Conservation (phyloP, 2,797 vertebrate genomes). For the Cyprinodon diabolis region DNA sequence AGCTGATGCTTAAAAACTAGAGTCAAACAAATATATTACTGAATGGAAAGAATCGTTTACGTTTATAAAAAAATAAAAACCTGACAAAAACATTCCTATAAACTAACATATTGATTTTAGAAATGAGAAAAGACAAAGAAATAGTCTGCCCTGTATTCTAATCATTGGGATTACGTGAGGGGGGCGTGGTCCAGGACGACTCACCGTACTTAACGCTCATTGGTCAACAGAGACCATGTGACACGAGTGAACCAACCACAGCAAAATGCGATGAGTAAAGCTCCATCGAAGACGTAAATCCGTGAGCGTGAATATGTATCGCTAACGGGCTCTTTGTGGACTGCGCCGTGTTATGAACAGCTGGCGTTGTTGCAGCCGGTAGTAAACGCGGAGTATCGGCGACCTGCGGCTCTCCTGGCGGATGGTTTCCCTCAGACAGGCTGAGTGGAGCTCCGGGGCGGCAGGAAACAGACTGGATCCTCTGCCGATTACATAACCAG, state of each 20-base stretch:
- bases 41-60: background rate
- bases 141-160: background rate
- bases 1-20: background rate
- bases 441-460: conserved; percentile 6
- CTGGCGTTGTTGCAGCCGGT: conserved; percentile 65
- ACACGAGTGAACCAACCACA: conserved; percentile 45
- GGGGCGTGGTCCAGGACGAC: conserved; percentile 35
- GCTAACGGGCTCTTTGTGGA: conserved; percentile 69
- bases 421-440: background rate
- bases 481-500: conserved; percentile 50
- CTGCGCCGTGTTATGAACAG: conserved; percentile 77
- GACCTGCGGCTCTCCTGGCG: conserved; percentile 1
- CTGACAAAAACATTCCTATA: background rate
- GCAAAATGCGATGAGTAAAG: conserved; percentile 35
- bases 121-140: background rate
- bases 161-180: conserved; percentile 53
- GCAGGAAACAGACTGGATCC: conserved; percentile 16
- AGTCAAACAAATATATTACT: background rate
- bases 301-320: conserved; percentile 13
- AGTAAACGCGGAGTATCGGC: conserved; percentile 50
- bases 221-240: conserved; percentile 54
- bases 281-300: conserved; percentile 20
- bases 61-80: background rate
- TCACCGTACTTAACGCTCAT: conserved; percentile 43
- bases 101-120: background rate